Conservation (phyloP, 2,797 vertebrate genomes). For the Alca torda region DNA sequence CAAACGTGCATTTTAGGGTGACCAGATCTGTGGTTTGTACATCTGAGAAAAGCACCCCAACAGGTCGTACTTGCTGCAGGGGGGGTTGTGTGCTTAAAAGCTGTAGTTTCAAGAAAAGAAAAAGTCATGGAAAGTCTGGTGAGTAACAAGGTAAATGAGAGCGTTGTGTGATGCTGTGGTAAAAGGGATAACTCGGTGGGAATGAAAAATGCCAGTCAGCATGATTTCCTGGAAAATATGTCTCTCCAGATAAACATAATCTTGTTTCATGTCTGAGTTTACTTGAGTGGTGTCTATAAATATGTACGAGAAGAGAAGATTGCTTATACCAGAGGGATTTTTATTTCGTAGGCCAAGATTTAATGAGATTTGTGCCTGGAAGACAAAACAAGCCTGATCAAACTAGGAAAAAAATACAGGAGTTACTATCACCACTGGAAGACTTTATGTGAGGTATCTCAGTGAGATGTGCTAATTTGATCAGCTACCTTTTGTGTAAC, state of each 20-base stretch:
- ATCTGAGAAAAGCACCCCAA: not conserved
- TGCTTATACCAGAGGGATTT: not conserved
- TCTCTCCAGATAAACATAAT: constrained; percentile 40
- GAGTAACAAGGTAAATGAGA: constrained; percentile 18
- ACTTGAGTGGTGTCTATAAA: constrained; percentile 40
- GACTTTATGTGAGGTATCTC: not conserved
- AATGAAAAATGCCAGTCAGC: constrained; percentile 12
- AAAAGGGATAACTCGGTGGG: not conserved
- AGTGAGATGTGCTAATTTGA: not conserved
- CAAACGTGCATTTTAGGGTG: not conserved
- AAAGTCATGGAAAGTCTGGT: constrained; percentile 13
- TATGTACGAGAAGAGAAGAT: constrained; percentile 3
- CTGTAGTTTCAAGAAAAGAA: not conserved
- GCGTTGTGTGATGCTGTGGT: constrained; percentile 6
- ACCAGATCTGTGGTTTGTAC: not conserved
- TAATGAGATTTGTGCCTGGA: constrained; percentile 2
- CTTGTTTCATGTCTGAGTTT: constrained; percentile 30
- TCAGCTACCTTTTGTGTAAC: not conserved
- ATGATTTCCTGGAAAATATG: constrained; percentile 35
- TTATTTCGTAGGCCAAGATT: not conserved
- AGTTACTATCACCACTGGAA: not conserved
- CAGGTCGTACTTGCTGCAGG: not conserved
- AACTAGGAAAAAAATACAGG: not conserved
- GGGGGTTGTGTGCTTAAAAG: not conserved
- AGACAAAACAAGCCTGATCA: not conserved